Evolutionary conservation across 2,797 vertebrate genomes (phyloP).

Genomic region (Arctocebus calabarensis): DNA sequence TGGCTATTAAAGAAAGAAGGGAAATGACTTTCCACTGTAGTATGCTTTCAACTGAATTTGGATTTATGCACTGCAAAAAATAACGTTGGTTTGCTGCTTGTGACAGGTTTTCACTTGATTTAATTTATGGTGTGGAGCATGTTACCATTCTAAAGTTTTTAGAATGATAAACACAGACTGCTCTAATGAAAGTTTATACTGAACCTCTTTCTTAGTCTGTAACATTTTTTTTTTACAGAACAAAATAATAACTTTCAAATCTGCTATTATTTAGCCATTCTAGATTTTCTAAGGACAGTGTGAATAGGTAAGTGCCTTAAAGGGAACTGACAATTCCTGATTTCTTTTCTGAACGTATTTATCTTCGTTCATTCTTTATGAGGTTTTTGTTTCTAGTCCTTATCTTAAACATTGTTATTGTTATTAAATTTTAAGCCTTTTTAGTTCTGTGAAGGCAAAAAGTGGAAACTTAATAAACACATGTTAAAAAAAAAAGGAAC

Average conservation of each 20-base stretch:
- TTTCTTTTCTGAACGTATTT: too few relatives aligned
- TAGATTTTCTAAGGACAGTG: constrained; percentile 28
- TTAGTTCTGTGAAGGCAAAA: too few relatives aligned
- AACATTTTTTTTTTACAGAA: constrained; percentile 54
- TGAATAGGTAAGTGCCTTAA: constrained; percentile 8
- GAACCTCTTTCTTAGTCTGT: constrained; percentile 32
- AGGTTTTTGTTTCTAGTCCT: too few relatives aligned
- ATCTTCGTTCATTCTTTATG: too few relatives aligned
- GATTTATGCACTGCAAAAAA: constrained; percentile 63
- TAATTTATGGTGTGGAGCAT: constrained; percentile 48
- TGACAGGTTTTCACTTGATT: constrained; percentile 56
- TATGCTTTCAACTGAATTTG: constrained; percentile 56
- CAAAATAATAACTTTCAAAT: constrained; percentile 70
- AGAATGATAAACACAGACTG: constrained; percentile 65
- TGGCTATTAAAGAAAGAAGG: constrained; percentile 46
- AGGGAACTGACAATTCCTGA: constrained; percentile 18
- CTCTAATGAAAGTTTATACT: constrained; percentile 67
- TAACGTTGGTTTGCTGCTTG: constrained; percentile 16
- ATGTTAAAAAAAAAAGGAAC: neutral
- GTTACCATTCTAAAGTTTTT: constrained; percentile 63
- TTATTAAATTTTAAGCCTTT: too few relatives aligned
- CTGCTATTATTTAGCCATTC: constrained; percentile 58
- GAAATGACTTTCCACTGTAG: constrained; percentile 3
- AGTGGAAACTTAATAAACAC: too few relatives aligned
- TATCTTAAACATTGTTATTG: too few relatives aligned